Base-by-base conservation (phyloP, 2,113 vertebrate species). In the Micromys minutus region DNA sequence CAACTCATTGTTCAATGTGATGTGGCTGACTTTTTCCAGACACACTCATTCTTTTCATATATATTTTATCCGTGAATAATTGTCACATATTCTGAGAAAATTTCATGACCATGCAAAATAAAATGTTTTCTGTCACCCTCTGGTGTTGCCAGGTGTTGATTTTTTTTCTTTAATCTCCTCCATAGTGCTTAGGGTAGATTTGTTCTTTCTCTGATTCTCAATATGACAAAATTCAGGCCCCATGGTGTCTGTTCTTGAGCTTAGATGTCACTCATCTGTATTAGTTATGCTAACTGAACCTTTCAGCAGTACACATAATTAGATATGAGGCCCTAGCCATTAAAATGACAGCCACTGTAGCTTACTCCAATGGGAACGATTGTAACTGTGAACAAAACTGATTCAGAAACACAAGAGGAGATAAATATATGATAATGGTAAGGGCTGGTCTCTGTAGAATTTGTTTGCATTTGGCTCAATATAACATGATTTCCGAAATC, bases 351-450 rank as follows among this genome's bases (percentile, higher is more conserved):
- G 22, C 29, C 50, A 77, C 3, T n/a, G 29, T 42, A 55, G 16
- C 12, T 59, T 72, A 65, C 3, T 52, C 8, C 42, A 69, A 29
- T 52, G 11, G 6, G 34, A 86, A 77, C 52, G 50, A 55, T 86
- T 87, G 19, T 67, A 90, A 36, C 84, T 13, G 10, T 94, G 47
- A 94, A 21, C 55, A 11, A 59, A 89, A 85, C 16, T 55, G 9
- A 61, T 77, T 29, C 12, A 2, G 21, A 94, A 77, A 50, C 3
- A 69, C 31, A 12, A 47, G 10, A 12, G 9, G 76, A 45, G 8
- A 12, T 50, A 2, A 4, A 69, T 0, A 16, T 42, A 39, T 59
- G 1, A 65, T 10, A 3, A 50, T 57, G 4, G 29, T 12, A 8
- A 42, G 42, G 15, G 10, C 11, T 26, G 5, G 50, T 87, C 55